Conservation (phyloP, 2,797 vertebrate species). For the Pipistrellus kuhlii region DNA sequence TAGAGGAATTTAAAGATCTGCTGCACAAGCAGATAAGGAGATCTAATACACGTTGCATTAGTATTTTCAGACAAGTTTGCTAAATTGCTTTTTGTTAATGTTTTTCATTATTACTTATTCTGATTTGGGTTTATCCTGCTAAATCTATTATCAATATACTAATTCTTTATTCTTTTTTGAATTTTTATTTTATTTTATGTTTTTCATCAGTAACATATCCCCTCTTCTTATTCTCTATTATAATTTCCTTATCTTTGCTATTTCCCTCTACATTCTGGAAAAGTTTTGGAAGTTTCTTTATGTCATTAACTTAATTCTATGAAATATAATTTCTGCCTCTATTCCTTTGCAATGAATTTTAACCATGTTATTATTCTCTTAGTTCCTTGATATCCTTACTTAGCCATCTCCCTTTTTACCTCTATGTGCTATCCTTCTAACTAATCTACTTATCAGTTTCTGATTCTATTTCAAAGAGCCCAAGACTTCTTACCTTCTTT, state of each 20-base stretch:
- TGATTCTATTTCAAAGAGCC: not conserved
- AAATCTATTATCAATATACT: not conserved
- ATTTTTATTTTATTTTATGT: no score
- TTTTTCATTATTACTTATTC: conserved; percentile 2
- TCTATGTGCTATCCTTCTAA: not conserved
- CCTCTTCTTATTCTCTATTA: not conserved
- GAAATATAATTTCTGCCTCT: not conserved
- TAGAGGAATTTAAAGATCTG: no score
- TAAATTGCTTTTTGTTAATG: not conserved
- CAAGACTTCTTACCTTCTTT: not conserved
- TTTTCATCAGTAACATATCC: no score
- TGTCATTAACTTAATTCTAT: not conserved
- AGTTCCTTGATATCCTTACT: not conserved
- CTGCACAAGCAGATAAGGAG: no score
- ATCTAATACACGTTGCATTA: no score
- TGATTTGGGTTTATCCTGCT: conserved; percentile 16
- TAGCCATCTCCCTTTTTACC: not conserved
- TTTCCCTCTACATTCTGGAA: not conserved
- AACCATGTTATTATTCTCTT: not conserved
- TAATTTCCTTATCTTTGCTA: not conserved
- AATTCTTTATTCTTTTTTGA: not conserved
- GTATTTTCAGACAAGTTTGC: no score
- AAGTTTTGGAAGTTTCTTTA: not conserved
- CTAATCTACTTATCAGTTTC: not conserved
- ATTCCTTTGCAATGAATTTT: conserved; percentile 31